Base-by-base conservation (phyloP, 1,140 invertebrate genomes). In the Geopemphigus sp. region DNA sequence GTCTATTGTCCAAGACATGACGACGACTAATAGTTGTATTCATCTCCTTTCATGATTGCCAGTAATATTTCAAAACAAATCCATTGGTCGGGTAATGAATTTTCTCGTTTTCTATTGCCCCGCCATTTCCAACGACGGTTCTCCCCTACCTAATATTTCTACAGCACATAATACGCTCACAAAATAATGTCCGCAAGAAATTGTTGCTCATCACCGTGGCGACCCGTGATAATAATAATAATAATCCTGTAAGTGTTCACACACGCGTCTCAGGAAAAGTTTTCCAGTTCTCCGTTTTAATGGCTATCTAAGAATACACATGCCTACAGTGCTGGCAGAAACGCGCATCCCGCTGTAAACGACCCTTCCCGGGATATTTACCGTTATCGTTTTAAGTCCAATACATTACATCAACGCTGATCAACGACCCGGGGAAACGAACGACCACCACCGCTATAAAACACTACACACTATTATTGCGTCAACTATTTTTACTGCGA, bases 301-400 rank as follows among this genome's bases (percentile, higher is more conserved):
- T 72, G 26, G 19, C 68, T 29, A 54, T 72, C 29, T 29, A 53
- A 54, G 24, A 10, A 70, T 50, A 68, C 39, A 68, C n/a, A 68
- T 68, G 50, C 22, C 66, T 68, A 68, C 22, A 0, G 12, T 14
- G 22, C 32, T 39, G 8, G 22, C 22, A 17, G 22, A 8, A 50
- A 68, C 66, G 15, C 22, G 14, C 50, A 68, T 50, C 66, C 66
- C 22, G 39, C 66, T 68, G 39, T 50, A 68, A 68, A 68, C 14
- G 66, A 68, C 66, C 45, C 66, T 39, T 39, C 32, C 50, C 45
- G 66, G 22, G 14, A 68, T 68, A 68, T 50, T 68, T 68, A 68
- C 39, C 50, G 39, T 50, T 68, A 68, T 68, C 66, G 66, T 68
- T 68, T n/a, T 68, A 68, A 68, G 45, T 68, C 66, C 22, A 68